Evolutionary conservation across 2,888 invertebrate genomes (phyloP), one percentile per base, ranked within the genome.

Genomic region (Drosophila robusta): DNA sequence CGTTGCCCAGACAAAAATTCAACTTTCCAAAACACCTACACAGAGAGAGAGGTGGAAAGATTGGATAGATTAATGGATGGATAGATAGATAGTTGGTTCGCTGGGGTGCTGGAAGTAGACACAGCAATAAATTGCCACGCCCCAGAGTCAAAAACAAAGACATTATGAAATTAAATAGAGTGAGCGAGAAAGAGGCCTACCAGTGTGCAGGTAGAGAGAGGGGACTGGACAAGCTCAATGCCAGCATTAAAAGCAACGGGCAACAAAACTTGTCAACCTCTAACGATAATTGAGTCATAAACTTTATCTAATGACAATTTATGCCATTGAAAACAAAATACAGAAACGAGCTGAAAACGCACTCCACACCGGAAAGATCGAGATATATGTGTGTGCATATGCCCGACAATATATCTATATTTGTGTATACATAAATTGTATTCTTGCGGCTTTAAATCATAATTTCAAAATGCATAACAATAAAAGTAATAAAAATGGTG

Each of bases 221-320:
- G 38, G 26, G 14, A 22, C 9, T 24, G 46, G 44, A 24, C 39
- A 36, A 32, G 58, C 83, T 73, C 86, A 86, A 86, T 86, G 80
- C 82, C 86, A 80, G 64, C 57, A 70, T 81, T 81, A 80, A 81
- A 78, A 75, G 78, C 85, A 63, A 84, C 62, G 58, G 76, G 39
- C 66, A 56, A 80, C 78, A 78, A 84, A 70, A 81, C 82, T 71
- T 68, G 82, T 66, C 86, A 83, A 72, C 83, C 83, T 82, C 81
- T 74, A 80, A 88, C 77, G 62, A 86, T 83, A 88, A 83, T 83
- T 88, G 86, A 83, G 83, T 83, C 88, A 86, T 83, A 88, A 84
- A 84, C 84, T 80, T 88, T 83, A 80, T 80, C 81, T 85, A 85
- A 85, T 87, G 81, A 89, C 85, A 84, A 76, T 87, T 85, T 85